Evolutionary conservation across 2,113 vertebrate genomes (phyloP), one percentile per base, ranked within the genome.

Genomic region (Pomatorhinus ruficollis): DNA sequence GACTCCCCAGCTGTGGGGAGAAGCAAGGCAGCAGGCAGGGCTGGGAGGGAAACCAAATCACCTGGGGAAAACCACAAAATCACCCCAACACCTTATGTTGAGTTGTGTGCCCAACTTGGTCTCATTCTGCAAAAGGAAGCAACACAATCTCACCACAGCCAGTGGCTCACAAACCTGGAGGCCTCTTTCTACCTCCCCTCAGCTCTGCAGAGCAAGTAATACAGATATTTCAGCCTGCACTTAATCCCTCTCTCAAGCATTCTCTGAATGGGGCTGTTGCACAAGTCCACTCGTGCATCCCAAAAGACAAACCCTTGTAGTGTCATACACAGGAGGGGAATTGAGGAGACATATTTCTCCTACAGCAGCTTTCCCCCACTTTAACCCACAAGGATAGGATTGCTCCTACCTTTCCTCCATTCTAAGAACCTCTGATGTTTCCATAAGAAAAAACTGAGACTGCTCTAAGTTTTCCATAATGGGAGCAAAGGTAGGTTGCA

Each of bases 131-230:
- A 69, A 71, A 65, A 87, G 49, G 76, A 83, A 83, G 59, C 20
- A 45, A 53, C 1, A 3, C 39, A 68, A 79, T 19, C 61, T 89
- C 6, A 4, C 22, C 0, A 0, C 25, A 64, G 50, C 33, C 57
- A 57, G n/a, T 17, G 13, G 23, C 24, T 82, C 22, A 39, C 2
- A 6, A 71, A 71, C 44, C 28, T 40, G 16, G 18, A 76, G 31
- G 47, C 31, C 5, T 59, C 44, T 30, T 83, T 57, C 75, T 56
- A 40, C 49, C 37, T 53, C 44, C 9, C 17, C 40, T 61, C 1
- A 0, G 40, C 50, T 65, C 37, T 2, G 1, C 15, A 82, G 70
- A 68, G 68, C 0, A 0, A 92, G 12, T 35, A 60, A 72, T 15
- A 37, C 12, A 76, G 49, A 23, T 18, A 65, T 17, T 49, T 64